Conservation (phyloP, 2,113 vertebrate species). For the Paedocypris sp. region DNA sequence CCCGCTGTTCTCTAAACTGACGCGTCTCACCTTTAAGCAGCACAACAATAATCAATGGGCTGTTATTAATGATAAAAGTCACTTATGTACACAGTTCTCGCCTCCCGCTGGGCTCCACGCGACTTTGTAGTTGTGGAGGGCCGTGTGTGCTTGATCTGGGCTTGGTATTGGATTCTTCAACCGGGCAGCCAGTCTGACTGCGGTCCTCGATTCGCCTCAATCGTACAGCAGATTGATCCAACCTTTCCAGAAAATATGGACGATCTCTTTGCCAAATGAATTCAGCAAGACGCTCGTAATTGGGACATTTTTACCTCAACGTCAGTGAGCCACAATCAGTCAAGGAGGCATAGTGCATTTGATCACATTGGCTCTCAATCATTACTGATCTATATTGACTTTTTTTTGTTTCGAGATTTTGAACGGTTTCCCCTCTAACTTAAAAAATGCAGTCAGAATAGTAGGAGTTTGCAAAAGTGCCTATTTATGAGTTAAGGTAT, state of each 20-base stretch:
- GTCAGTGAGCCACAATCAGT: not conserved
- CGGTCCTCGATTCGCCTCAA: slow-evolving; percentile 8
- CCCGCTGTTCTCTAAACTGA: slow-evolving; percentile 36
- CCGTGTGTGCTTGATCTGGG: slow-evolving; percentile 35
- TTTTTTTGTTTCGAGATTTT: no score
- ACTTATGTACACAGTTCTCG: slow-evolving; percentile 52
- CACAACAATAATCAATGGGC: slow-evolving; percentile 65
- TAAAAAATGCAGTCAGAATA: no score
- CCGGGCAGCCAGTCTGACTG: slow-evolving; percentile 10
- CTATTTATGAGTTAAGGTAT: no score
- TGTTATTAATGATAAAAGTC: slow-evolving; percentile 66
- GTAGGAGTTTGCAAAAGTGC: no score
- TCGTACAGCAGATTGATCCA: slow-evolving; percentile 34
- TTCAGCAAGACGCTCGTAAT: slow-evolving; percentile 33
- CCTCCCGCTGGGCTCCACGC: slow-evolving; percentile 44
- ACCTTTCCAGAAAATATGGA: slow-evolving; percentile 37
- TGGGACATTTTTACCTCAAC: slow-evolving; percentile 22
- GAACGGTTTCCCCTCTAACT: no score
- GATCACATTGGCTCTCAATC: slow-evolving; percentile 11
- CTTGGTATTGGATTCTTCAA: slow-evolving; percentile 36
- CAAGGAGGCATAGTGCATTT: slow-evolving; percentile 4
- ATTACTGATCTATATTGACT: no score
- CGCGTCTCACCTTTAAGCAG: slow-evolving; percentile 64
- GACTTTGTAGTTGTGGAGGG: slow-evolving; percentile 44
- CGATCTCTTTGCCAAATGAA: slow-evolving; percentile 31